These are phyloP conservation scores for Dipodomys stephensi DNA, from an alignment of 2,113 vertebrate species.

Conservation along the genomic window DNA sequence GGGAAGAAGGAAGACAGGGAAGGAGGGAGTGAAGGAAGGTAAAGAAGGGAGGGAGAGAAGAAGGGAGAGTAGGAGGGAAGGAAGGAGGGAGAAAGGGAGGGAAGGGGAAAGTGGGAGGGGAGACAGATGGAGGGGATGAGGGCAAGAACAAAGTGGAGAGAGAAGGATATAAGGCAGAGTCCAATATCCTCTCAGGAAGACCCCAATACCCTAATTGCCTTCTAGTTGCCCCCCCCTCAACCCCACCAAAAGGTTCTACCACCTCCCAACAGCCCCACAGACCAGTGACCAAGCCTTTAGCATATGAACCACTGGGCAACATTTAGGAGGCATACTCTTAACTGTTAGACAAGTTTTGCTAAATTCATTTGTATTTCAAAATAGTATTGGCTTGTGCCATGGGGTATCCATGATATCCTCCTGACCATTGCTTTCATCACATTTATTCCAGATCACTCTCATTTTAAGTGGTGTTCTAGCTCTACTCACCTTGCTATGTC, in stretches of 20 bases:
- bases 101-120: no score
- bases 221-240: not conserved
- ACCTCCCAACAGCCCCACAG: not conserved
- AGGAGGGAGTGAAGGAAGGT: no score
- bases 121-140: no score
- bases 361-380: conserved; percentile 47
- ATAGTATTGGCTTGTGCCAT: not conserved
- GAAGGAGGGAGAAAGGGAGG: no score
- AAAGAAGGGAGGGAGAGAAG: no score
- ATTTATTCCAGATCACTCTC: not conserved
- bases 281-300: not conserved
- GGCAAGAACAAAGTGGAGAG: not conserved
- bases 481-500: not conserved
- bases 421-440: not conserved
- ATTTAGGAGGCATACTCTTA: not conserved
- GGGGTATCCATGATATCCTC: no score
- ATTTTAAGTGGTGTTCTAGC: conserved; percentile 22
- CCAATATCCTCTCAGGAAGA: no score
- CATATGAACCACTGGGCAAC: no score
- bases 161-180: not conserved
- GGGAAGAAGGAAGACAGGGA: not conserved
- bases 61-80: no score
- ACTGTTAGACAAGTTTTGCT: not conserved
- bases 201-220: not conserved
- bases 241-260: not conserved